Base-by-base conservation (phyloP, 1,140 invertebrate genomes). In the Danaus melanippus region DNA sequence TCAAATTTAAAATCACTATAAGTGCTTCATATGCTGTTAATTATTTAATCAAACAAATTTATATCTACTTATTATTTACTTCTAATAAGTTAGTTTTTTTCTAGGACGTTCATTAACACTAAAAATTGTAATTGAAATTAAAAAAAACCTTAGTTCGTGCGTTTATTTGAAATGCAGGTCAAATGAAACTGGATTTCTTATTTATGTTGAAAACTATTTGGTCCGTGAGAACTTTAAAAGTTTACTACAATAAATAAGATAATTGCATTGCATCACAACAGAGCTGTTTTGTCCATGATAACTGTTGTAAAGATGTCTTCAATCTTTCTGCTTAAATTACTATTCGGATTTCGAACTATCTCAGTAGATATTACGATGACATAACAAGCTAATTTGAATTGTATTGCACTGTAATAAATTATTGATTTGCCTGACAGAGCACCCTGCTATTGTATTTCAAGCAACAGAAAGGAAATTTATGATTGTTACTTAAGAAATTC, bases 181-280 rank as follows among this genome's bases (percentile, higher is more conserved):
- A 41, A 15, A 45, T 51, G 8, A 48, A 40, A 41, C 49, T 12
- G 50, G 50, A 49, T 58, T 53, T 32, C 21, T 32, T 32, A 32
- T 4, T 43, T 48, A 58, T 58, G 46, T 41, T 11, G 47, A 55
- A 40, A 55, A 43, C 5, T 58, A 58, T 58, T 53, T 50, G 53
- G 56, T 52, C 52, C 56, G 56, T 58, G 56, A 58, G 56, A 58
- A 58, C 41, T 56, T 58, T 58, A 53, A 58, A 53, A 58, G 51
- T 42, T 5, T 47, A 46, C 5, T 51, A 39, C 50, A 39, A 61
- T 56, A 61, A 61, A 53, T 56, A 56, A 56, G 44, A 46, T 51
- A 56, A 61, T 52, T 57, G 46, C 46, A 48, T 46, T 47, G 41
- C 46, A 41, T 51, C 12, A 21, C 45, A 61, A 55, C 40, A 51